These are phyloP conservation scores for Clitarchus hookeri DNA, from an alignment of 2,888 invertebrate genomes.

Conservation along the genomic window DNA sequence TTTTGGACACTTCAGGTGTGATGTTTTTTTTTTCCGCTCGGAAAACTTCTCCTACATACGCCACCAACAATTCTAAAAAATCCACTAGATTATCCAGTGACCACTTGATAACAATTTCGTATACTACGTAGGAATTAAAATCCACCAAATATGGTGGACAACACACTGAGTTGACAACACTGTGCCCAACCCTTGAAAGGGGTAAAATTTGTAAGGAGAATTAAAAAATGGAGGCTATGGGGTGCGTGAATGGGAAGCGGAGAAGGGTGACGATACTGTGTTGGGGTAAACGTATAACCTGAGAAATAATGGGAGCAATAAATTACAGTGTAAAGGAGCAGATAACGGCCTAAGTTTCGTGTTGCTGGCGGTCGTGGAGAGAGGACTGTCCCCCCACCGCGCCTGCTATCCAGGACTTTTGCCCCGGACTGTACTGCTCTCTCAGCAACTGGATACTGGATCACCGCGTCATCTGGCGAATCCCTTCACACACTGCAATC, in stretches of 20 bases:
- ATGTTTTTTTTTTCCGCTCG: too few species aligned
- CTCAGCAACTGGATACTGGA: conserved; percentile 19
- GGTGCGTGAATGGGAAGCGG: conserved; percentile 20
- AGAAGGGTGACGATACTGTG: conserved; percentile 21
- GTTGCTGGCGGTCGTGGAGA: neutral
- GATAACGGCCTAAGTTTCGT: neutral
- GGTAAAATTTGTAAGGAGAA: conserved; percentile 25
- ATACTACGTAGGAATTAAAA: too few species aligned
- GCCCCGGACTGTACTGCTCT: neutral
- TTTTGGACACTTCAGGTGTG: too few species aligned
- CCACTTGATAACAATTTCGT: too few species aligned
- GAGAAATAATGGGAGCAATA: conserved; percentile 30
- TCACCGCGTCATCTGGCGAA: neutral
- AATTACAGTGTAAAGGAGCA: conserved; percentile 27
- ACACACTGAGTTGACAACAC: neutral
- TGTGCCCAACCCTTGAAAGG: conserved; percentile 11
- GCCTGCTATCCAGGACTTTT: neutral
- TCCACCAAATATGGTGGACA: too few species aligned
- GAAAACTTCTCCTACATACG: too few species aligned
- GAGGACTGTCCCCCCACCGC: neutral
- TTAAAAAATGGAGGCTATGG: neutral
- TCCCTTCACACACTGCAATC: neutral
- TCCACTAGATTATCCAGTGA: too few species aligned
- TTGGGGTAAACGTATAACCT: conserved; percentile 21
- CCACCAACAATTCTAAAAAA: too few species aligned